Percentiles rank a stretch among this genome's conserved stretches.
Conservation (phyloP, 2,113 vertebrate genomes). For the Dipodomys ordii region DNA sequence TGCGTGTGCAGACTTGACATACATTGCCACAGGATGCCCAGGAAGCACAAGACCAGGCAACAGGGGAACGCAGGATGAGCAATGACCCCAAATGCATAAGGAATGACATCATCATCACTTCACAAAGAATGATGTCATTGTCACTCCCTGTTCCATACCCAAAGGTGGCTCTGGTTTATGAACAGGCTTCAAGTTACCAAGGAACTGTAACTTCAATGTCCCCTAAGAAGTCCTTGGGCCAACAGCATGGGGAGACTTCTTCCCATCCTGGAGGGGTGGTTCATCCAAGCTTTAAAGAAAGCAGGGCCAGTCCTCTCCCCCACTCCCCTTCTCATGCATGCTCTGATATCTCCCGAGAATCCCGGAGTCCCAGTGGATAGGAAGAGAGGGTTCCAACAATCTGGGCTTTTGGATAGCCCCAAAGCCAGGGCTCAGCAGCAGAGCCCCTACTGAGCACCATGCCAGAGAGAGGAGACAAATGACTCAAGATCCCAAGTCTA, state of each 20-base stretch:
- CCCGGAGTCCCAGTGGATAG: not conserved
- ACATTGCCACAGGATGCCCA: not conserved
- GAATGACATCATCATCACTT: not conserved
- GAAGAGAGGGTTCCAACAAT: too few species aligned
- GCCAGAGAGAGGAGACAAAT: fast-evolving
- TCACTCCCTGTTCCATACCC: fast-evolving
- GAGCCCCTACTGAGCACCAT: fast-evolving
- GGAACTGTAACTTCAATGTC: not conserved
- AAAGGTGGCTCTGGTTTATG: not conserved
- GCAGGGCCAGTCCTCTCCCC: not conserved
- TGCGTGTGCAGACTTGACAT: fast-evolving
- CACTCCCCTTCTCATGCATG: not conserved
- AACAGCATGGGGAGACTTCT: not conserved
- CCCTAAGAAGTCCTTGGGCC: not conserved
- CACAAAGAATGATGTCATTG: too few species aligned
- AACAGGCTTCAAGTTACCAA: not conserved
- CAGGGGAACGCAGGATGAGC: not conserved
- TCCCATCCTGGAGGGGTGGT: not conserved
- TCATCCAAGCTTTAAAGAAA: not conserved
- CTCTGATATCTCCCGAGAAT: not conserved
- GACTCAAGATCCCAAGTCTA: not conserved
- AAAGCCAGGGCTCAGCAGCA: fast-evolving
- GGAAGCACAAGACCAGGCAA: not conserved
- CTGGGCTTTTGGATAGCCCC: not conserved
- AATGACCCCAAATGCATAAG: not conserved